Base-by-base conservation (phyloP, 2,888 invertebrate species). In the Drosophila paranaensis region DNA sequence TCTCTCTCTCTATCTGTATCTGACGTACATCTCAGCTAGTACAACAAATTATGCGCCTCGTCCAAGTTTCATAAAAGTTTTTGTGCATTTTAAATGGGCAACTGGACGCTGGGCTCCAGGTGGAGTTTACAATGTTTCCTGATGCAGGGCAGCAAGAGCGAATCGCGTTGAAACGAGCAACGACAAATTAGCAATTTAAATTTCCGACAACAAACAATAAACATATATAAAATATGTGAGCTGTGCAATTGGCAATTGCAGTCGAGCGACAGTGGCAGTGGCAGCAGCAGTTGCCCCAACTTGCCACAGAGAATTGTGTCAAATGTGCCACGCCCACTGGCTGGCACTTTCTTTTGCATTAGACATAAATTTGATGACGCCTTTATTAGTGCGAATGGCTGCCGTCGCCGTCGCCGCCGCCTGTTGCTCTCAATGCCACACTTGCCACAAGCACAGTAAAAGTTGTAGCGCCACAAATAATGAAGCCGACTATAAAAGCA, bases 271-370 rank as follows among this genome's bases (percentile, higher is more conserved):
- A 11, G 37, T 48, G 27, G 40, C 48, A 48, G n/a, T 27, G 4
- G 10, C 46, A 35, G 16, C 33, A 20, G 4, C n/a, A 16, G 46
- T 57, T 54, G 55, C 46, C 9, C 27, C 54, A 25, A 37, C 42
- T 42, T 9, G 16, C 50, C 6, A 2, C 6, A 35, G 50, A 50
- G 77, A 77, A 77, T 78, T 78, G 79, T 78, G 77, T 74, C 78
- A 78, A 78, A 61, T 65, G 63, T 57, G 62, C 68, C 77, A 79
- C 77, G 79, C 77, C 79, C 68, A 65, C 62, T 54, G 55, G n/a
- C 37, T 67, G 66, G 71, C 83, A 86, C 83, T 83, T 84, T 84
- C 87, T 86, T 74, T 77, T 69, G 63, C 50, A 61, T 40, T 58
- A 67, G 61, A 56, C 60, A 76, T 78, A 76, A 64, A 83, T 78